A percentile compares a stretch with the other conserved stretches of the same genome.
Evolutionary conservation across 2,888 invertebrate species (phyloP).

Genomic region (Lasioglossum leucozonium): DNA sequence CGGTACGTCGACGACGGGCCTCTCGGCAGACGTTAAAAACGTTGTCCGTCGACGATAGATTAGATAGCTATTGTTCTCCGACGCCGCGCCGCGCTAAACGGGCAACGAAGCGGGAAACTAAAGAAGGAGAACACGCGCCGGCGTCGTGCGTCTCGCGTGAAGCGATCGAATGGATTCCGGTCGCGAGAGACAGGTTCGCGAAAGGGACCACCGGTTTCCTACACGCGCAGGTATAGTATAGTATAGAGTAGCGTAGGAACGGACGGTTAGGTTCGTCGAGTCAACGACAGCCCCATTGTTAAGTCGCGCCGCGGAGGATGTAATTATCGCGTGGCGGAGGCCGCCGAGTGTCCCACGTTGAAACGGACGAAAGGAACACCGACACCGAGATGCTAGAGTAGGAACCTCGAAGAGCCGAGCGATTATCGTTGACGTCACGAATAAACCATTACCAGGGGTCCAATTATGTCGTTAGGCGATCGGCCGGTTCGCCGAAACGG

Average conservation of each 20-base stretch:
- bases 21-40: neutral
- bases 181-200: conserved; percentile 17
- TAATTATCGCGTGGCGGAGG: conserved; percentile 28
- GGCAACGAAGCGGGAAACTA: neutral
- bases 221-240: too few species aligned
- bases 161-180: conserved; percentile 17
- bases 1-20: neutral
- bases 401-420: neutral
- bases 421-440: neutral
- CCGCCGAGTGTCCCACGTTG: neutral
- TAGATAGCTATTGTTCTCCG: conserved; percentile 24
- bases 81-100: neutral
- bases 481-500: neutral
- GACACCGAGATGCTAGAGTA: neutral
- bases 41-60: conserved; percentile 22
- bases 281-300: conserved; percentile 50
- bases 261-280: conserved; percentile 19
- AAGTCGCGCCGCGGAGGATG: conserved; percentile 17
- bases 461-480: neutral
- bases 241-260: neutral
- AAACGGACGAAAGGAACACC: neutral
- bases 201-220: neutral
- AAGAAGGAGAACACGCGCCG: conserved; percentile 9
- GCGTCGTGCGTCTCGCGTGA: conserved; percentile 25
- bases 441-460: neutral